A percentile compares a stretch with the other conserved stretches of the same genome.
Evolutionary conservation across 2,113 vertebrate genomes (phyloP).

Genomic region (Ceuthmochares aereus): DNA sequence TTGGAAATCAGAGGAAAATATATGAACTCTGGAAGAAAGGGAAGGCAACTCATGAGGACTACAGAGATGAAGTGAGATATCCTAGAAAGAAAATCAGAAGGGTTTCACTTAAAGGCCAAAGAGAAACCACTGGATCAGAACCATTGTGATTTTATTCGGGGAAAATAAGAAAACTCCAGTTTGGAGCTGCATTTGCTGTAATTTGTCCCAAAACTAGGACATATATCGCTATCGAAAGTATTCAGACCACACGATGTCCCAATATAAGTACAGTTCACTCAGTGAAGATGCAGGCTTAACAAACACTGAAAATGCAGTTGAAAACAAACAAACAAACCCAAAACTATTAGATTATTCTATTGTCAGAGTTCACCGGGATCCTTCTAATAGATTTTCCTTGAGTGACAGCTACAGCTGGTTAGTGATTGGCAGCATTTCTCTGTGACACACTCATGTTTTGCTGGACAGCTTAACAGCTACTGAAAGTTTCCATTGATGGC

Average conservation of each 20-base stretch:
- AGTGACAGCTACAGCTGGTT: neutral
- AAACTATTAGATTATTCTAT: neutral
- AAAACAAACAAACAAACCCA: neutral
- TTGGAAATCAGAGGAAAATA: too few relatives aligned
- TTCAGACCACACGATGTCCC: accelerated
- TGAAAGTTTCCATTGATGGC: neutral
- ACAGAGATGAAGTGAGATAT: too few relatives aligned
- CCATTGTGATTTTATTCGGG: accelerated
- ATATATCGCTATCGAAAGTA: neutral
- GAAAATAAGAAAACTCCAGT: accelerated
- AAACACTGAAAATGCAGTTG: neutral
- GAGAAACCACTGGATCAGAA: neutral
- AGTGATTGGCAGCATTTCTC: neutral
- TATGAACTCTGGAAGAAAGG: too few relatives aligned
- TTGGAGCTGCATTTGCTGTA: neutral
- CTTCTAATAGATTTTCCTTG: neutral
- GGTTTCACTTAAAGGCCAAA: neutral
- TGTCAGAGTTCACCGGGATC: neutral
- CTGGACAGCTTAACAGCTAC: neutral
- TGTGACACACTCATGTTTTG: neutral
- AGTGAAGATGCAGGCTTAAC: neutral
- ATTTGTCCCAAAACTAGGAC: accelerated
- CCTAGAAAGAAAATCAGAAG: too few relatives aligned
- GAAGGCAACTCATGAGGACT: too few relatives aligned
- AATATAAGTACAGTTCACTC: accelerated